Base-by-base conservation (phyloP, 2,888 invertebrate species). In the Luperina testacea region DNA sequence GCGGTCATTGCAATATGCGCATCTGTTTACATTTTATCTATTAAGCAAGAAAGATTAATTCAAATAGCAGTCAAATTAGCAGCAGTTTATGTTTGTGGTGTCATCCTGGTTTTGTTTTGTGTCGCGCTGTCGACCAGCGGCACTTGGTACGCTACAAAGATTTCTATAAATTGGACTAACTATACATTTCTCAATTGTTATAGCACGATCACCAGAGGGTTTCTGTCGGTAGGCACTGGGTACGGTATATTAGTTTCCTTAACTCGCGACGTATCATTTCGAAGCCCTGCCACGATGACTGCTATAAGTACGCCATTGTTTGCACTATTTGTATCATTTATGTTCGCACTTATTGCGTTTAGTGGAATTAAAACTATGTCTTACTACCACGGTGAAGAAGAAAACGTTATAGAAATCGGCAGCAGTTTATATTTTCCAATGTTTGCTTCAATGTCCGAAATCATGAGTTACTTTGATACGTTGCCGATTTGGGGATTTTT, bases 281-380 rank as follows among this genome's bases (percentile, higher is more conserved):
- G 96, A 20, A 96, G 96, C 87, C 95, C 95, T 51, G 95, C 96
- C 3, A 95, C 94, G 32, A 96, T 95, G 94, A 95, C 95, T 53
- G 90, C 95, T 38, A 92, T 96, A 77, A 91, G 92, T n/a, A 87
- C 91, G 7, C 85, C 94, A 48, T 88, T 95, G 75, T 92, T 93
- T 87, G 91, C 95, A 17, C 75, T 92, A 65, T 92, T 94, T 79
- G 75, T 93, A 48, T 90, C 92, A 57, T 63, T 93, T 20, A 88
- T 94, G 81, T 89, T 94, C 17, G 88, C 93, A 42, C 89, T 96
- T 27, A 93, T 96, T 77, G 86, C 92, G 8, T 96, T 92, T 82
- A 94, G 93, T 77, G 96, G 95, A 24, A 92, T 96, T 27, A 95
- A 95, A 91, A 93, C 93, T 7, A 95, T 96, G 94, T 94, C 95